Percentiles rank a stretch among this genome's conserved stretches.
Conservation (phyloP, 2,797 vertebrate species). For the Eupleurogrammus muticus region DNA sequence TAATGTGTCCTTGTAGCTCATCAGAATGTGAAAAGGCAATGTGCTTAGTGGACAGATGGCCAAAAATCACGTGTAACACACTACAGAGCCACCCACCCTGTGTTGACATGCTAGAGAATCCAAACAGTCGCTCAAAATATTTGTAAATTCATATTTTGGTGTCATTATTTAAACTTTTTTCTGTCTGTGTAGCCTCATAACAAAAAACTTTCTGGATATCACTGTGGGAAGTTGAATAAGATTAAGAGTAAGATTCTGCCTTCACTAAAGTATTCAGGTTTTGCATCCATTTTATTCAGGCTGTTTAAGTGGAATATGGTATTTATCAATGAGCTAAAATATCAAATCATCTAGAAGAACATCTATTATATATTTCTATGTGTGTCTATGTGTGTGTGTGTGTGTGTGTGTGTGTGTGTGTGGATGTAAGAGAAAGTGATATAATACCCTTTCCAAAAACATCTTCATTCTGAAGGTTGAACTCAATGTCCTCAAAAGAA, state of each 20-base stretch:
- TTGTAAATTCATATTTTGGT: slow-evolving; percentile 29
- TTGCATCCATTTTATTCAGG: not conserved
- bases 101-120: slow-evolving; percentile 40
- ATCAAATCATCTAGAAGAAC: not conserved
- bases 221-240: not conserved
- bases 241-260: not conserved
- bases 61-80: slow-evolving; percentile 55
- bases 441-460: slow-evolving; percentile 14
- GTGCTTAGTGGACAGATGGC: slow-evolving; percentile 60
- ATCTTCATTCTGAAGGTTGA: slow-evolving; percentile 5
- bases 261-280: slow-evolving; percentile 7
- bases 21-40: slow-evolving; percentile 61
- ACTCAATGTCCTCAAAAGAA: slow-evolving; percentile 1
- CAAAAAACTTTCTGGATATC: not conserved
- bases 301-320: not conserved
- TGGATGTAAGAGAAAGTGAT: not conserved
- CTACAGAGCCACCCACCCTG: slow-evolving; percentile 27
- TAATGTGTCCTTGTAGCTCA: slow-evolving; percentile 70
- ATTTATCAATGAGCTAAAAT: not conserved
- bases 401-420: not conserved
- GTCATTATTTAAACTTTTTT: slow-evolving; percentile 15
- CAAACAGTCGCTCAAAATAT: slow-evolving; percentile 43
- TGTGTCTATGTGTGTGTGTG: not conserved
- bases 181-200: not conserved
- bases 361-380: not conserved